Conservation (phyloP, 2,888 invertebrate species). For the Nematopogon swammerdamellus region DNA sequence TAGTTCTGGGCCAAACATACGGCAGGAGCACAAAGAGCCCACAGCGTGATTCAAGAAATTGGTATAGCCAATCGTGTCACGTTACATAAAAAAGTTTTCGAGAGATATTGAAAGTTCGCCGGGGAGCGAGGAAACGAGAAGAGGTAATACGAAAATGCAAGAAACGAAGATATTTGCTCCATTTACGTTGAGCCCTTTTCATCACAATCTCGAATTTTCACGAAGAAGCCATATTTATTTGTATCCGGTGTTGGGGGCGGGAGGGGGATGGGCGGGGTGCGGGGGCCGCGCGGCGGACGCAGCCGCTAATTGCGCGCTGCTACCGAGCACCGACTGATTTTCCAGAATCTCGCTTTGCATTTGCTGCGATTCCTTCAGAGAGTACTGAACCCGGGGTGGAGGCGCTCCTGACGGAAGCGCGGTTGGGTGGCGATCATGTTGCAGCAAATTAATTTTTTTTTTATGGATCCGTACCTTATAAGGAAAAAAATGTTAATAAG, state of each 20-base stretch:
- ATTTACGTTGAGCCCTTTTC: neutral
- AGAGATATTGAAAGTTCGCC: neutral
- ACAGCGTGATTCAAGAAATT: too few relatives aligned
- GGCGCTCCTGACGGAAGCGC: too few relatives aligned
- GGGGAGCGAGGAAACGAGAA: neutral
- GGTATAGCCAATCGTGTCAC: too few relatives aligned
- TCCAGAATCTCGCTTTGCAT: slow-evolving; percentile 28
- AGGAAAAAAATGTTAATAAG: slow-evolving; percentile 2
- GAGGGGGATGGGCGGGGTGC: neutral
- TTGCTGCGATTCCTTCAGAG: neutral
- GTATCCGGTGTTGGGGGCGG: neutral
- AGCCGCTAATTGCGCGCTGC: slow-evolving; percentile 42
- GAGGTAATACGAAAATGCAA: neutral
- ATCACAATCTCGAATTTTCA: neutral
- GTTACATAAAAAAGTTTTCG: too few relatives aligned
- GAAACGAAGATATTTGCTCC: neutral
- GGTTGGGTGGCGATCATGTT: too few relatives aligned
- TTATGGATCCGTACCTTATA: too few relatives aligned
- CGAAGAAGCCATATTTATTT: neutral
- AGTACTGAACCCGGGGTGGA: too few relatives aligned
- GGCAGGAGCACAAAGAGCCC: too few relatives aligned
- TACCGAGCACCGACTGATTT: slow-evolving; percentile 46
- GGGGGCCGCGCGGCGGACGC: neutral
- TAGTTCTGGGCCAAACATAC: too few relatives aligned
- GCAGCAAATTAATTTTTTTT: too few relatives aligned